Percentiles rank a stretch among this genome's conserved stretches.
These are phyloP conservation scores for Actinia tenebrosa DNA, from an alignment of 64 coral and sea anemone species.

Conservation along the genomic window DNA sequence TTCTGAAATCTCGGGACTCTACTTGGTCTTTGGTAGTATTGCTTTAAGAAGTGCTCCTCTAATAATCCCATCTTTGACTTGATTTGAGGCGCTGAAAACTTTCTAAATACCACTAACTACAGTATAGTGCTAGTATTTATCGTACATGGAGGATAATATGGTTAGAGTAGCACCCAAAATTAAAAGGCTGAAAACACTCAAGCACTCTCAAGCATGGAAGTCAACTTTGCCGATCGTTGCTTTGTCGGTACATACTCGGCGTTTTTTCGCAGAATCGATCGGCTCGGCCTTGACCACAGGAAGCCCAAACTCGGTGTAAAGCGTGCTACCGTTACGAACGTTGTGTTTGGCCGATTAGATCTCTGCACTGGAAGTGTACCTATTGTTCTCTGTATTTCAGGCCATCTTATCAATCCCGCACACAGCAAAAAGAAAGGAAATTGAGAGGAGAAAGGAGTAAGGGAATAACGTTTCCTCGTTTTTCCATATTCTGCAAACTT, in stretches of 20 bases:
- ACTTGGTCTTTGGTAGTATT: slow-evolving; percentile 61
- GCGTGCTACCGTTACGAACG: too few relatives aligned
- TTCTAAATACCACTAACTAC: not conserved
- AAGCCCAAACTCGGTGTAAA: not conserved
- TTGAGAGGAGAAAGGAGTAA: too few relatives aligned
- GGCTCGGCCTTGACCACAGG: not conserved
- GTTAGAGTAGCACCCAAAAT: not conserved
- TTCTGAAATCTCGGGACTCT: slow-evolving; percentile 36
- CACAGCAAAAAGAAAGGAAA: too few relatives aligned
- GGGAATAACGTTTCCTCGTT: too few relatives aligned
- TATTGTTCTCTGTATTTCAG: too few relatives aligned
- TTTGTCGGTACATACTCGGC: not conserved
- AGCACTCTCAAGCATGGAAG: not conserved
- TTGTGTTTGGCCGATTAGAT: too few relatives aligned
- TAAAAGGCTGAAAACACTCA: not conserved
- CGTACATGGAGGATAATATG: not conserved
- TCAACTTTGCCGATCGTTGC: not conserved
- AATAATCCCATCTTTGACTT: slow-evolving; percentile 42
- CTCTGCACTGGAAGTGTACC: too few relatives aligned
- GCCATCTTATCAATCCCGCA: too few relatives aligned
- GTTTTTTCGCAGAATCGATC: not conserved
- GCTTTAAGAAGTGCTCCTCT: slow-evolving; percentile 46
- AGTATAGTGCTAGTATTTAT: not conserved
- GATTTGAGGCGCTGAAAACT: not conserved
- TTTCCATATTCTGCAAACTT: too few relatives aligned